A percentile compares a stretch with the other conserved stretches of the same genome.
phyloP scores from a whole-genome alignment of 2,113 vertebrate species.

The Sminthopsis crassicaudata region DNA sequence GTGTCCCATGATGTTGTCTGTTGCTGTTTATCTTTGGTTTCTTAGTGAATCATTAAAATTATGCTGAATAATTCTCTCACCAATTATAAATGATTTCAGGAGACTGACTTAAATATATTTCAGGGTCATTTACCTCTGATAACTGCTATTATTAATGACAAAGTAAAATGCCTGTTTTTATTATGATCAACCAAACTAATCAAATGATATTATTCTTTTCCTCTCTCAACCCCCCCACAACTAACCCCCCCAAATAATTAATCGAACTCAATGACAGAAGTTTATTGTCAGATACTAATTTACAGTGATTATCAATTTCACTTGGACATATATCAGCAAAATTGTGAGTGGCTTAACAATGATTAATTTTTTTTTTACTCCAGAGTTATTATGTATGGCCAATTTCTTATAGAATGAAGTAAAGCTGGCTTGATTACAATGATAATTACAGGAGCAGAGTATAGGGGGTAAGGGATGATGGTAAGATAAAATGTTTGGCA shows the following conservation, averaged over 20 bases:
- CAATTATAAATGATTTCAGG: conserved; percentile 24
- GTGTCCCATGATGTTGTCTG: conserved; percentile 47
- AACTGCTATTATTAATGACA: conserved; percentile 51
- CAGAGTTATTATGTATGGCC: conserved; percentile 44
- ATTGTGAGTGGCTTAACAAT: not conserved
- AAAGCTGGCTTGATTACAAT: conserved; percentile 3
- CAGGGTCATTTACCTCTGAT: conserved; percentile 43
- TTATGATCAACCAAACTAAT: conserved; percentile 52
- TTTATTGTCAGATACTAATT: conserved; percentile 25
- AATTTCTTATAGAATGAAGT: conserved; percentile 27
- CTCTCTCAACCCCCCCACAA: not conserved
- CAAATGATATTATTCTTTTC: conserved; percentile 28
- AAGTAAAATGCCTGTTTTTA: conserved; percentile 63
- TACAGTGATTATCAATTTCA: conserved; percentile 63
- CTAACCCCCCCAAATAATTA: not conserved
- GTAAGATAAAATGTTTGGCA: not conserved
- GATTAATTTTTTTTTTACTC: not conserved
- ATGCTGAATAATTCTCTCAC: conserved; percentile 44
- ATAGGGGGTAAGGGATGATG: not conserved
- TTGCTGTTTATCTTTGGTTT: conserved; percentile 42
- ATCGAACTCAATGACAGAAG: not conserved
- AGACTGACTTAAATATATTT: conserved; percentile 38
- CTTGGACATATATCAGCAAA: conserved; percentile 42
- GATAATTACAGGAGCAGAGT: conserved; percentile 16
- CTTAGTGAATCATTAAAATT: conserved; percentile 56